These are phyloP conservation scores for Hystrix cristata DNA, from an alignment of 2,113 vertebrate species.

Conservation along the genomic window DNA sequence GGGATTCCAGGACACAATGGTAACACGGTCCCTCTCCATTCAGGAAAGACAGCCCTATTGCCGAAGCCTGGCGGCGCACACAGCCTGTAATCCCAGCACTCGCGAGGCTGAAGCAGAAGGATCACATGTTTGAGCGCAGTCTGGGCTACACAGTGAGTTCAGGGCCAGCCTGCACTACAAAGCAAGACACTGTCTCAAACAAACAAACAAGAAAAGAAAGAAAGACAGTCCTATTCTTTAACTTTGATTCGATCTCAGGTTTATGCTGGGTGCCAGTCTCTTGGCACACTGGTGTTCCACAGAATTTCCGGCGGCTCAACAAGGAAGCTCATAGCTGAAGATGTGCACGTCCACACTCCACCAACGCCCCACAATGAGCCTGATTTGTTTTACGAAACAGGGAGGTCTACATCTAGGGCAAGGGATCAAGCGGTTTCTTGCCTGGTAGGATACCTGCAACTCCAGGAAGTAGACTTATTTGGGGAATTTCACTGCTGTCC, in stretches of 20 bases:
- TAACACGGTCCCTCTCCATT: not conserved
- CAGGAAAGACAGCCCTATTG: not conserved
- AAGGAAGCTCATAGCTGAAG: not conserved
- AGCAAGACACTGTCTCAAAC: no score
- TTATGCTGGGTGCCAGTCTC: not conserved
- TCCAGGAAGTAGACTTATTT: not conserved
- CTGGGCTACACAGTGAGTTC: no score
- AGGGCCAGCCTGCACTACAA: no score
- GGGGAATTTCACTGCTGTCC: not conserved
- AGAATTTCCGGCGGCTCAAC: not conserved
- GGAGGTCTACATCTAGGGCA: not conserved
- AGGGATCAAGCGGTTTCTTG: not conserved
- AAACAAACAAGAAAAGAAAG: no score
- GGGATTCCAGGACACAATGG: conserved; percentile 18
- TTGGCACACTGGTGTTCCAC: not conserved
- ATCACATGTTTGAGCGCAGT: no score
- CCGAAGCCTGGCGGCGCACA: no score
- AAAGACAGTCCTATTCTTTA: not conserved
- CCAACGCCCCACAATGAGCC: not conserved
- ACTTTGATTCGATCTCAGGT: not conserved
- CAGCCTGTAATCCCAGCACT: no score
- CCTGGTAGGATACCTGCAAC: not conserved
- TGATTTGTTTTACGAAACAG: not conserved
- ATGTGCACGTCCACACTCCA: not conserved
- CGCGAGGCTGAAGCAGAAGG: no score